Evolutionary conservation across 2,113 vertebrate species (phyloP).

Genomic region (Phyllostomus hastatus): DNA sequence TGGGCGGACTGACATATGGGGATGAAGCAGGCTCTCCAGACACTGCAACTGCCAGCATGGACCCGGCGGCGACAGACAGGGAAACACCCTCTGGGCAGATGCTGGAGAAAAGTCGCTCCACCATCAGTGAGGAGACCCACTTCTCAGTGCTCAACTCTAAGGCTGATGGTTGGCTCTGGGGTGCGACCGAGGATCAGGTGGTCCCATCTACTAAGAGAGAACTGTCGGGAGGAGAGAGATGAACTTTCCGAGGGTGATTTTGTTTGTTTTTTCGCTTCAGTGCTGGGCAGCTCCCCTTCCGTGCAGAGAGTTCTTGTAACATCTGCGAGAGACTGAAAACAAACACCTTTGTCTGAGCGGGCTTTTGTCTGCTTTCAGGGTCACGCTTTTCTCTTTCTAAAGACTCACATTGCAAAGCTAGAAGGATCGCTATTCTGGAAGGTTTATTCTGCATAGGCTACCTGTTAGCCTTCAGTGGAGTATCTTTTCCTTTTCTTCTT

Average conservation of each 20-base stretch:
- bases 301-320: background rate
- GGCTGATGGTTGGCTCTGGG: background rate
- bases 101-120: background rate
- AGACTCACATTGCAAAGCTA: background rate
- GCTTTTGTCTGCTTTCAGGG: background rate
- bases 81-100: background rate
- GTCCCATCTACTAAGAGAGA: background rate
- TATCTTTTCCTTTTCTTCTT: conserved; percentile 86
- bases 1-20: background rate
- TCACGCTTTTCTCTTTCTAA: background rate
- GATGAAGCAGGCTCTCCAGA: background rate
- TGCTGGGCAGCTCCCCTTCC: background rate
- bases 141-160: background rate
- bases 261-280: background rate
- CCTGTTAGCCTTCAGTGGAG: conserved; percentile 89
- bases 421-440: conserved; percentile 85
- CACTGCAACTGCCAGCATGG: background rate
- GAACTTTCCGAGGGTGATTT: too few species aligned
- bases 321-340: background rate
- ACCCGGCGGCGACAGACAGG: background rate
- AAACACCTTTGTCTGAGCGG: too few species aligned
- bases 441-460: conserved; percentile 90
- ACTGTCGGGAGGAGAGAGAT: background rate
- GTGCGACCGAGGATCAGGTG: background rate
- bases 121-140: background rate